phyloP scores from a whole-genome alignment of 2,888 invertebrate genomes.

The Lasioglossum zephyrum region DNA sequence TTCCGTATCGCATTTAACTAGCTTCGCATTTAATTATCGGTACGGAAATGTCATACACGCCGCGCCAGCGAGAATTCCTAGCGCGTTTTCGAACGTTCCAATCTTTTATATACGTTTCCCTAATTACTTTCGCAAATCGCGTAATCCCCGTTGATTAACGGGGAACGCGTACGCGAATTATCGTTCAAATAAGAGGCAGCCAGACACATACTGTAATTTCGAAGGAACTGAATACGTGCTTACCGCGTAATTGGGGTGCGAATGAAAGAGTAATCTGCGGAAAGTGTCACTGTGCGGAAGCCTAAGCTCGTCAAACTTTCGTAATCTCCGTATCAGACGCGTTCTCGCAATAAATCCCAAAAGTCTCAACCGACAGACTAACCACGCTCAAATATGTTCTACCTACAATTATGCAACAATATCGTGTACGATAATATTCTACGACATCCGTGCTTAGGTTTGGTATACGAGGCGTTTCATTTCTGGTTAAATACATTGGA shows the following conservation, averaged over 20 bases:
- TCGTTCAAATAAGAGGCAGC: conserved; percentile 30
- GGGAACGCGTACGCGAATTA: conserved; percentile 33
- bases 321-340: not conserved
- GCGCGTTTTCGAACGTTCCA: conserved; percentile 23
- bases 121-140: conserved; percentile 44
- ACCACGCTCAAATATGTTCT: not conserved
- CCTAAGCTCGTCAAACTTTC: not conserved
- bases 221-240: conserved; percentile 40
- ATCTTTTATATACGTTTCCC: conserved; percentile 35
- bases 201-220: conserved; percentile 17
- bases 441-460: too few species aligned
- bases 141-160: conserved; percentile 43
- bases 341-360: not conserved
- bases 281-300: not conserved
- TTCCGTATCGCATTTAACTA: conserved; percentile 5
- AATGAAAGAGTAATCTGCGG: conserved; percentile 7
- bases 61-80: conserved; percentile 25
- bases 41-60: not conserved
- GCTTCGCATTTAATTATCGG: conserved; percentile 18
- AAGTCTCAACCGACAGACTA: not conserved
- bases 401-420: not conserved
- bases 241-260: conserved; percentile 31
- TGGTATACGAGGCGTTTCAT: not conserved
- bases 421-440: not conserved
- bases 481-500: not conserved